Conservation (phyloP, 2,888 invertebrate species). For the Plemyria rubiginata region DNA sequence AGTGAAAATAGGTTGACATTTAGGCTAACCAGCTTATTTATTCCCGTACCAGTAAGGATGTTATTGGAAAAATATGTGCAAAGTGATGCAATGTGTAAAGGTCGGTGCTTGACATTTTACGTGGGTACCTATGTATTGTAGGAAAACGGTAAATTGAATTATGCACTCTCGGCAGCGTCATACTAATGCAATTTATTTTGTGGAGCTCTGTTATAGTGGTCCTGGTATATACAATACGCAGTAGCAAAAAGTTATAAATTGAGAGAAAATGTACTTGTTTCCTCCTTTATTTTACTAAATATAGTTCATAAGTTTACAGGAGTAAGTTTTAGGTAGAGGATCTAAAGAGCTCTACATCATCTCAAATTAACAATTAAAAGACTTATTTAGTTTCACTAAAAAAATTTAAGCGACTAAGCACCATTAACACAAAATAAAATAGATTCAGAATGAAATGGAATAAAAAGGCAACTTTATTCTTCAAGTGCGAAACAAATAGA, state of each 20-base stretch:
- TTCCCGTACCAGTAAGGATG: neutral
- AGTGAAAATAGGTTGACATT: neutral
- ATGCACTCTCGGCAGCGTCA: slow-evolving; percentile 1
- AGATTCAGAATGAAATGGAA: neutral
- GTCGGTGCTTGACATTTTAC: slow-evolving; percentile 2
- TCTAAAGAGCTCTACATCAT: neutral
- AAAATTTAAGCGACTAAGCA: neutral
- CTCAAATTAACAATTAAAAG: neutral
- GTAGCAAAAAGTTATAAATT: neutral
- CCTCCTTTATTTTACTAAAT: neutral
- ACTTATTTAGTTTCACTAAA: too few species aligned
- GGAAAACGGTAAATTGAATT: slow-evolving; percentile 6
- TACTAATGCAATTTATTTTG: slow-evolving; percentile 2
- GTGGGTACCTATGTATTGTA: neutral
- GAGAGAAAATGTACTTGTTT: neutral
- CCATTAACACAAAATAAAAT: slow-evolving; percentile 1
- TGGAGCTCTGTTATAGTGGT: neutral
- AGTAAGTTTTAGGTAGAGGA: too few species aligned
- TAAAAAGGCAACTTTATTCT: slow-evolving; percentile 18
- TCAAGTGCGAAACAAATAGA: slow-evolving; percentile 31
- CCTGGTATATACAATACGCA: neutral
- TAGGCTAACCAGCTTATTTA: neutral
- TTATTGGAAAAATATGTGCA: slow-evolving; percentile 3
- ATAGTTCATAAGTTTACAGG: too few species aligned
- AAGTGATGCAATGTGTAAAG: slow-evolving; percentile 9